These are phyloP conservation scores for Acropora yongei DNA, from an alignment of 64 coral and sea anemone genomes.

Conservation along the genomic window DNA sequence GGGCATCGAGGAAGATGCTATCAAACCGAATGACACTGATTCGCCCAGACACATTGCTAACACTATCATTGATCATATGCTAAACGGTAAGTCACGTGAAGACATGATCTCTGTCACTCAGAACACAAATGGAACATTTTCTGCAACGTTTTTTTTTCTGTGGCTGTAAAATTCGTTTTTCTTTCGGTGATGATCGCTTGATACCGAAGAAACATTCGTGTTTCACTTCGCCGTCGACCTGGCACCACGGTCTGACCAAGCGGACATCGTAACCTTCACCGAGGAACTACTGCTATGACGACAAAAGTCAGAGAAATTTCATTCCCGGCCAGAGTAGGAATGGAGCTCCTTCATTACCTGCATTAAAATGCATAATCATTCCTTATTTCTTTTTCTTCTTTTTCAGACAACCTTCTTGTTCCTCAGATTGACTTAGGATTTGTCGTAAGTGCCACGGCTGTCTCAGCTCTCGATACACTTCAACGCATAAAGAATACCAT, in stretches of 20 bases:
- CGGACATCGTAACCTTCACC: too few species aligned
- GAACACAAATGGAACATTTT: too few species aligned
- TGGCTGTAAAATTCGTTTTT: too few species aligned
- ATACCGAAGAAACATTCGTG: too few species aligned
- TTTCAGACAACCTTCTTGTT: conserved; percentile 6
- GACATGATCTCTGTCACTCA: background rate
- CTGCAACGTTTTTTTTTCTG: too few species aligned
- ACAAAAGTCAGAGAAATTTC: too few species aligned
- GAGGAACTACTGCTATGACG: too few species aligned
- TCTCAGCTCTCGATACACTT: conserved; percentile 24
- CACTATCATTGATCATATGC: conserved; percentile 32
- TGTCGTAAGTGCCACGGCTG: conserved; percentile 33
- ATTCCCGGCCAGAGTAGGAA: too few species aligned
- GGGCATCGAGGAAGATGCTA: conserved; percentile 51
- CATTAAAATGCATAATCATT: background rate
- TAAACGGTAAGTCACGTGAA: conserved; percentile 5
- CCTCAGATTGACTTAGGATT: conserved; percentile 49
- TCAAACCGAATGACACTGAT: conserved; percentile 48
- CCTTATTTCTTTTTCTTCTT: background rate
- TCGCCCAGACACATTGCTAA: conserved; percentile 29
- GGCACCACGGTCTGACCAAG: too few species aligned
- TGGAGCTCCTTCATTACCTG: background rate
- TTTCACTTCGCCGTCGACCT: too few species aligned
- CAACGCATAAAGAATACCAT: conserved; percentile 37
- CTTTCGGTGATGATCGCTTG: too few species aligned